Conservation (phyloP, 2,113 vertebrate species). For the Blennius ocellaris region DNA sequence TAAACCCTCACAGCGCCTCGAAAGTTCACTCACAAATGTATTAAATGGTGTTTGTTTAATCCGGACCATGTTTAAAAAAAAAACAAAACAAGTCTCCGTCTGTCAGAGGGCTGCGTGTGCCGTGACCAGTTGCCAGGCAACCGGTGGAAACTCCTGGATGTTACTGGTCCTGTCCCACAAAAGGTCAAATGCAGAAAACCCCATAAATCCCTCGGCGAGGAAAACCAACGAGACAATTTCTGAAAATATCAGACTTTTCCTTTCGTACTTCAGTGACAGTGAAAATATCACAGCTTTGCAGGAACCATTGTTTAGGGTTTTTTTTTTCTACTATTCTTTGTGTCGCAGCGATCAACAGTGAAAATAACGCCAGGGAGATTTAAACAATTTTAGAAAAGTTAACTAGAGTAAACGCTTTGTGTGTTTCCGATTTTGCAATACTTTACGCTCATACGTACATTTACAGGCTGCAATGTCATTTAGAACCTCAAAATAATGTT, state of each 20-base stretch:
- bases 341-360: too few relatives aligned
- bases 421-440: too few relatives aligned
- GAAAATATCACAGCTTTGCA: too few relatives aligned
- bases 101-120: not conserved
- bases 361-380: too few relatives aligned
- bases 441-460: too few relatives aligned
- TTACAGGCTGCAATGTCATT: too few relatives aligned
- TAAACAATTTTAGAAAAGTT: too few relatives aligned
- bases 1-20: not conserved
- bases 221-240: not conserved
- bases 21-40: constrained; percentile 4
- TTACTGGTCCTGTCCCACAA: not conserved
- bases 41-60: constrained; percentile 4
- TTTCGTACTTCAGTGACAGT: not conserved
- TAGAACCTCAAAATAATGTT: too few relatives aligned
- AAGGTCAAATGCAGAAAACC: not conserved
- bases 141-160: not conserved
- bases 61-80: not conserved
- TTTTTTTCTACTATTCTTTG: too few relatives aligned
- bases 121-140: constrained; percentile 2
- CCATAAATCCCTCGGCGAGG: not conserved
- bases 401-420: too few relatives aligned
- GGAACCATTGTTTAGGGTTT: too few relatives aligned
- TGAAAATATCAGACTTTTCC: constrained; percentile 4
- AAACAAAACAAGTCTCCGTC: not conserved